These are phyloP conservation scores for Brachylomia viminalis DNA, from an alignment of 2,888 invertebrate species.

Conservation along the genomic window DNA sequence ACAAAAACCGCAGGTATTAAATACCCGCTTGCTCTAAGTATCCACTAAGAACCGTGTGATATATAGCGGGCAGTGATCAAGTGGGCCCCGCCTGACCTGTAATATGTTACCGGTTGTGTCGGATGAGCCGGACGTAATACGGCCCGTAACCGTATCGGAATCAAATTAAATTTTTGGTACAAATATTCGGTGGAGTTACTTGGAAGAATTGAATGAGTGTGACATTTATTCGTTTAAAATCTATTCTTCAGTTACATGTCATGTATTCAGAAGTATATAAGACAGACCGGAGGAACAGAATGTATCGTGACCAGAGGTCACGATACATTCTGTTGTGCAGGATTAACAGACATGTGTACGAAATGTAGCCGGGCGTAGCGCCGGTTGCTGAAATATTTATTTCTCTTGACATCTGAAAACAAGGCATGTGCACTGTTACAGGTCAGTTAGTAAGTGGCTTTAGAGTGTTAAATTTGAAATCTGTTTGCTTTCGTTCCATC, in stretches of 20 bases:
- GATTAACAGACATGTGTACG: constrained; percentile 43
- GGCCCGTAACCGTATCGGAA: constrained; percentile 27
- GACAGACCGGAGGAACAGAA: neutral
- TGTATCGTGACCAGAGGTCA: too few relatives aligned
- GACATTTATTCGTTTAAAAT: neutral
- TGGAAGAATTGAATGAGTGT: neutral
- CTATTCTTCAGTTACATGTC: neutral
- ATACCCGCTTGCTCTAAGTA: constrained; percentile 50
- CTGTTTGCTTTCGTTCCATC: neutral
- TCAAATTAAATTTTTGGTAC: constrained; percentile 37
- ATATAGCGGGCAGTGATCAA: constrained; percentile 68
- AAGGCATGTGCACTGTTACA: neutral
- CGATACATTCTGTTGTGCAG: constrained; percentile 22
- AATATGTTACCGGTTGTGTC: constrained; percentile 63
- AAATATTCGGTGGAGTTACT: neutral
- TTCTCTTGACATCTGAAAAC: constrained; percentile 47
- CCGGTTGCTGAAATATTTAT: constrained; percentile 56
- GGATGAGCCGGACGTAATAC: constrained; percentile 42
- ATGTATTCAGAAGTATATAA: neutral
- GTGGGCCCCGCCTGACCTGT: constrained; percentile 62
- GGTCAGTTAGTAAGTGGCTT: constrained; percentile 36
- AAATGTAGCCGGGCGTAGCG: constrained; percentile 30
- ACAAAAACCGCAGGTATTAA: constrained; percentile 58
- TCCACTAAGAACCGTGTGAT: constrained; percentile 60
- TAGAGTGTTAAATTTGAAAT: constrained; percentile 39